Base-by-base conservation (phyloP, 2,888 invertebrate species). In the Coelopa pilipes region DNA sequence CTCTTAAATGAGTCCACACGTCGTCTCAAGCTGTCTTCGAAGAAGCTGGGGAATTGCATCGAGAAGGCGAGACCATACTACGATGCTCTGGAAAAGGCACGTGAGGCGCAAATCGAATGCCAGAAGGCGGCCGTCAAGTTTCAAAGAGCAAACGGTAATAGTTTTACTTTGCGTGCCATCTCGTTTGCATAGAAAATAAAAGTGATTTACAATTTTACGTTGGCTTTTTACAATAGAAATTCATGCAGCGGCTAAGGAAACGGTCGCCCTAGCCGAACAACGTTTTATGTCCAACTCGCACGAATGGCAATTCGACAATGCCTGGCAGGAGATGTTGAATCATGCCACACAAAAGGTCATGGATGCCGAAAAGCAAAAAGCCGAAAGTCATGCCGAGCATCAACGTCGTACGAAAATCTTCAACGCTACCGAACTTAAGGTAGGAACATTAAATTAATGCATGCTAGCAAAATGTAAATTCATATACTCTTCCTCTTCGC, bases 311-410 rank as follows among this genome's bases (percentile, higher is more conserved):
- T 96, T 98, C 87, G 97, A 97, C 89, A 94, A 94, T 89, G 96
- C 97, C 80, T 97, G 97, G 97, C 98, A 98, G 88, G 98, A 98
- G 88, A 96, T 96, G 92, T 91, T 98, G 76, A 98, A 97, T 89
- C 96, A 97, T 90, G 97, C 97, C 77, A 97, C 96, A 75, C 93
- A 95, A 84, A 95, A 96, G 91, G 96, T 97, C 45, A 96, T 94
- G 93, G 96, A 97, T 83, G 97, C 97, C 0, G 97, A 97, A 86
- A 93, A 92, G 82, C 92, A 96, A 81, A 97, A 96, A 85, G 93
- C 96, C 9, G 94, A 94, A 81, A 94, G 95, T 83, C 96, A 96
- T 74, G 90, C 94, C 11, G 96, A 96, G 83, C 97, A 98, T 86
- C 94, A 94, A 84, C 90, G 91, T 81, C 92, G 92, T 81, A 94